Evolutionary conservation across 2,888 invertebrate genomes (phyloP).

Genomic region (Mycalesis mineus): DNA sequence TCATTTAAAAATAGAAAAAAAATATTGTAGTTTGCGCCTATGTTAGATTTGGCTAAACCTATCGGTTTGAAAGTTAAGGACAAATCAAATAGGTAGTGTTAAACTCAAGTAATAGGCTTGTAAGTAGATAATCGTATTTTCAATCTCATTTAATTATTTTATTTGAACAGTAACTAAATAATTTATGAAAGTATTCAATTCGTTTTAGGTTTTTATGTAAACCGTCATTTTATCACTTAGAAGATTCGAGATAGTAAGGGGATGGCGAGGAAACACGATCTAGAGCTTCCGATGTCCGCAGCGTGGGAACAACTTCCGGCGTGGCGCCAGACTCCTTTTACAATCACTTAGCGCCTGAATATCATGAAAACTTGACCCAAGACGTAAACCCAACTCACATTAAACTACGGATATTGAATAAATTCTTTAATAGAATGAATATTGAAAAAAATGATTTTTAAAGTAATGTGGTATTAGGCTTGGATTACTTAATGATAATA

Average conservation of each 20-base stretch:
- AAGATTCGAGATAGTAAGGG: constrained; percentile 40
- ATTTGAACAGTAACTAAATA: no score
- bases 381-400: neutral
- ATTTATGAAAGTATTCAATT: neutral
- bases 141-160: no score
- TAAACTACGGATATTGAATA: neutral
- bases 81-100: no score
- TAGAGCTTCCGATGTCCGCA: constrained; percentile 73
- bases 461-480: no score
- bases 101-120: no score
- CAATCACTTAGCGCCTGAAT: constrained; percentile 71
- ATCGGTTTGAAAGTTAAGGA: no score
- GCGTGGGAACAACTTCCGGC: constrained; percentile 74
- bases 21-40: no score
- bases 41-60: no score
- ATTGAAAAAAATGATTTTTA: neutral
- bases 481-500: no score
- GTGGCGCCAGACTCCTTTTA: constrained; percentile 72
- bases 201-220: neutral
- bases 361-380: constrained; percentile 42
- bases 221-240: neutral
- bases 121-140: no score
- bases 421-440: no score
- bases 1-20: no score
- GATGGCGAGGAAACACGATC: constrained; percentile 70